Percentiles rank a stretch among this genome's conserved stretches.
phyloP scores from a whole-genome alignment of 2,113 vertebrate species.

The Ceyx melanurus region DNA sequence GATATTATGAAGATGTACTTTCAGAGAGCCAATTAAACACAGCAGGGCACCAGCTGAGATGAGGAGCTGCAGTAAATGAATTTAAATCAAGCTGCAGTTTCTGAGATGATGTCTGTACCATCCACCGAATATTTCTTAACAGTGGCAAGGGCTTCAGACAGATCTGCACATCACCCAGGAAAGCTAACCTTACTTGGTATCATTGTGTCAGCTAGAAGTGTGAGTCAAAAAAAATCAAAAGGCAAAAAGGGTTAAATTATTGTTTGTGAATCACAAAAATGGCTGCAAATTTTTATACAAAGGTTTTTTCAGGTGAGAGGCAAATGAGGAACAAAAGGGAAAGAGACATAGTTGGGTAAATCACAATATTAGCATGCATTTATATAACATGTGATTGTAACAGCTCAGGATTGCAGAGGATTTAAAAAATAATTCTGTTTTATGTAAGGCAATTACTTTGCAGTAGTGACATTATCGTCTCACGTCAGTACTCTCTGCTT shows the following conservation, averaged over 20 bases:
- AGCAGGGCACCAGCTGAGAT: slow-evolving; percentile 35
- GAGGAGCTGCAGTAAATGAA: slow-evolving; percentile 27
- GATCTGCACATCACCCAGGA: neutral
- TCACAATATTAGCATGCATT: neutral
- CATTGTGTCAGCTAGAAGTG: neutral
- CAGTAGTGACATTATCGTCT: neutral
- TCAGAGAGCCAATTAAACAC: slow-evolving; percentile 53
- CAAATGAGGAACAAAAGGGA: neutral
- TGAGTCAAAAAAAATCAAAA: neutral
- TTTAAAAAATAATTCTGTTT: slow-evolving; percentile 32
- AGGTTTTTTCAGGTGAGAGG: neutral
- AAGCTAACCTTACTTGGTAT: neutral
- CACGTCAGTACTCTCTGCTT: neutral
- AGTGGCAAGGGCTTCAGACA: neutral
- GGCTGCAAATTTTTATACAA: neutral
- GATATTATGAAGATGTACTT: slow-evolving; percentile 28
- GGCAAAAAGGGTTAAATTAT: neutral
- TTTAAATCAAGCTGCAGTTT: slow-evolving; percentile 61
- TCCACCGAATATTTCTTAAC: neutral
- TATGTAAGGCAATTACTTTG: neutral
- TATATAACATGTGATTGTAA: neutral
- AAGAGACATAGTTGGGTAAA: neutral
- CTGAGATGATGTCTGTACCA: neutral
- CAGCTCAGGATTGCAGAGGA: neutral
- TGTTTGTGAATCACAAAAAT: neutral